Evolutionary conservation across 2,888 invertebrate genomes (phyloP).

Genomic region (Cheilosia scutellata): DNA sequence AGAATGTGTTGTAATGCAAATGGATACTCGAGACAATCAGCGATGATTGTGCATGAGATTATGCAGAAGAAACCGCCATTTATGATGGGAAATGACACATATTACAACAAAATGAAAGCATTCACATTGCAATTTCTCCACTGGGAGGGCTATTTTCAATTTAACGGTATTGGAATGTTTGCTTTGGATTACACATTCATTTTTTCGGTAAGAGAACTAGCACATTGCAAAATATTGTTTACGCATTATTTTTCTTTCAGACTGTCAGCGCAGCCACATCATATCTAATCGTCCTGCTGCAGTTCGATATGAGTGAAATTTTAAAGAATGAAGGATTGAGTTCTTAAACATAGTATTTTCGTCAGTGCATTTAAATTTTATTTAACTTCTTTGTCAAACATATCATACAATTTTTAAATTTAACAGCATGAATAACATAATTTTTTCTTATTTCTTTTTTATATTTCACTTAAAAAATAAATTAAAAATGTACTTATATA

Average conservation of each 20-base stretch:
- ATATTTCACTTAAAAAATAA: neutral
- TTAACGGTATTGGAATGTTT: constrained; percentile 83
- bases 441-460: constrained; percentile 1
- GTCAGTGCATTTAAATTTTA: neutral
- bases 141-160: constrained; percentile 83
- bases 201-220: constrained; percentile 81
- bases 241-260: constrained; percentile 77
- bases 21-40: constrained; percentile 82
- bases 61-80: constrained; percentile 84
- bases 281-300: constrained; percentile 83
- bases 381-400: neutral
- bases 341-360: constrained; percentile 8
- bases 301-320: constrained; percentile 83
- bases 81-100: constrained; percentile 83
- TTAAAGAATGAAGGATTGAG: constrained; percentile 80
- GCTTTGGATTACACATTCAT: constrained; percentile 84
- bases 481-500: neutral
- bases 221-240: neutral
- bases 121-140: constrained; percentile 84
- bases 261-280: constrained; percentile 84
- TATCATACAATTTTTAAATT: neutral
- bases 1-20: constrained; percentile 82
- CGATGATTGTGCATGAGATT: constrained; percentile 84
- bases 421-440: neutral
- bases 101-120: constrained; percentile 84